Evolutionary conservation across 2,888 invertebrate species (phyloP), one percentile per base, ranked within the genome.

Genomic region (Agrotis exclamationis): DNA sequence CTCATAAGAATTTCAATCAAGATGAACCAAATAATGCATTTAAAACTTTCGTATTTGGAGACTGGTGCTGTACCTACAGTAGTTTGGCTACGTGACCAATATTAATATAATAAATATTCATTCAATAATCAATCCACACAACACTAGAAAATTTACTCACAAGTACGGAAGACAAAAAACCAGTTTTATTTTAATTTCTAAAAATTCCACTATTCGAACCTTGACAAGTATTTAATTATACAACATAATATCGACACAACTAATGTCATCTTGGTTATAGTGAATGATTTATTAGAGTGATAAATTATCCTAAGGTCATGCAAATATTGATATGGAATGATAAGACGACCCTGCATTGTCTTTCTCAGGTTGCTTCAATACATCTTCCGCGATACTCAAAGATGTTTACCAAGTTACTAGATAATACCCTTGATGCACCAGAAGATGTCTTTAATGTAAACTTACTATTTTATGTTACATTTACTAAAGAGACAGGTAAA

Each of bases 281-380:
- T 18, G 45, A 80, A 68, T 85, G 73, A 79, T 79, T 72, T 79
- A 73, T 72, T 83, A 69, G 50, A 82, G 77, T 81, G 74, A 84
- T 89, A 90, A 88, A 89, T 87, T 88, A 89, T 86, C 89, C 87
- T 91, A 93, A 94, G 94, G 93, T 91, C 88, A 86, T 79, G 86
- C 84, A 90, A 93, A 93, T 93, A 93, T 93, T 94, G 89, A 89
- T 87, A 87, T 79, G 78, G 63, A 76, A 75, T 89, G 93, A 93
- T 93, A 93, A 90, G 71, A 74, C 85, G 91, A 91, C 93, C 93
- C 93, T 93, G 94, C 91, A 92, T 94, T 93, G 93, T 93, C 82
- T 91, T 80, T 74, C 68, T 56, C 79, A 76, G 66, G 65, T 80
- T 77, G 73, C 85, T 87, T 88, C 84, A 73, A 63, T 68, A 56